Conservation (phyloP, 2,113 vertebrate genomes). For the Psammodynastes pulverulentus region DNA sequence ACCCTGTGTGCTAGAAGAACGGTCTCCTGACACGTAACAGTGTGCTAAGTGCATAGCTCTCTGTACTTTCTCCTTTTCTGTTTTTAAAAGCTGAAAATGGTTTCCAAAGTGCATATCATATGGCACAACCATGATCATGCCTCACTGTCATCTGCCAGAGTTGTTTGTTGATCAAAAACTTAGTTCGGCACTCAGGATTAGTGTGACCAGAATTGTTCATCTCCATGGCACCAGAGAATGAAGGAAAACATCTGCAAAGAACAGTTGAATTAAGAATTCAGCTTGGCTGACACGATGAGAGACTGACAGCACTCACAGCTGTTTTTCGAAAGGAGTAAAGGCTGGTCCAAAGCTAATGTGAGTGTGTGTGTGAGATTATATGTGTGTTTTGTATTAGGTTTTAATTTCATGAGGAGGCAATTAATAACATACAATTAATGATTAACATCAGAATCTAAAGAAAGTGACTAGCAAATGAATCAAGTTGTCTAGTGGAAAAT, state of each 20-base stretch:
- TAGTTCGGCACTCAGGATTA: constrained; percentile 98
- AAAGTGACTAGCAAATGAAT: constrained; percentile 47
- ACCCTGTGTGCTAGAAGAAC: constrained; percentile 73
- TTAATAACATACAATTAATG: constrained; percentile 28
- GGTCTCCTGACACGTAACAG: constrained; percentile 85
- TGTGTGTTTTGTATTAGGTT: constrained; percentile 48
- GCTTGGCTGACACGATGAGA: constrained; percentile 48
- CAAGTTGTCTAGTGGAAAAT: constrained; percentile 54
- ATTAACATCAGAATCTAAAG: constrained; percentile 31
- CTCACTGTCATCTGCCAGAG: constrained; percentile 72
- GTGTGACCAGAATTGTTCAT: constrained; percentile 72
- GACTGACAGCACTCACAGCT: constrained; percentile 57
- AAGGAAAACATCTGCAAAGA: constrained; percentile 52
- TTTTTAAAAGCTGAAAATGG: constrained; percentile 65
- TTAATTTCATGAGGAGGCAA: constrained; percentile 44
- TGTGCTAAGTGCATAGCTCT: constrained; percentile 47
- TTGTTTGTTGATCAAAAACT: constrained; percentile 77
- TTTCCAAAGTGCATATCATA: constrained; percentile 83
- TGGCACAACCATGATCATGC: constrained; percentile 75
- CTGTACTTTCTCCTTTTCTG: constrained; percentile 35
- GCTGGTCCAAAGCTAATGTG: constrained; percentile 49
- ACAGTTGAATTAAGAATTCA: constrained; percentile 46
- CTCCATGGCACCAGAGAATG: constrained; percentile 60
- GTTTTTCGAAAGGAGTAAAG: constrained; percentile 66
- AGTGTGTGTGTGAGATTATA: constrained; percentile 47